Base-by-base conservation (phyloP, 2,113 vertebrate genomes). In the Butorides virescens region DNA sequence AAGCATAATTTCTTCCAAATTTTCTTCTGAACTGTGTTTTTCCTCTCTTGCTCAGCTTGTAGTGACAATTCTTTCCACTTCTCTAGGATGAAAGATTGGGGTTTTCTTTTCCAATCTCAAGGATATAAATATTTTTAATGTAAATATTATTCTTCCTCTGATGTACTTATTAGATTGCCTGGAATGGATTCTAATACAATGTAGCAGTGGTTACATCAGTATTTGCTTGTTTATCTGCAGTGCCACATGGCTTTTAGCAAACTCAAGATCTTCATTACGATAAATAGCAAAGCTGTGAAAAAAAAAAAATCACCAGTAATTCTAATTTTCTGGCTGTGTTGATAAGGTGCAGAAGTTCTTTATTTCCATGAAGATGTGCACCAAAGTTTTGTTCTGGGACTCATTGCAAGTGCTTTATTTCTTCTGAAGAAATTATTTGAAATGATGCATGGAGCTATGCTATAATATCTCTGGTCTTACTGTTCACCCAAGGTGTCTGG, bases 131-230 rank as follows among this genome's bases (percentile, higher is more conserved):
- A 92, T 68, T 90, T 90, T 53, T 72, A 9, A 52, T 68, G 49
- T 68, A 90, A 93, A 95, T 92, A 91, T 83, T 96, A 59, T 82
- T 94, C 66, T 94, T 94, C 92, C 77, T 82, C 59, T 81, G 70
- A 87, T 72, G 11, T 74, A 62, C 25, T 22, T 81, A 52, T 85
- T 94, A 68, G 20, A 65, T 77, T 74, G 50, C 20, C 46, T 91
- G 79, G 53, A 85, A 81, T 20, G 37, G 47, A 65, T 55, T 58
- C 15, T 63, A 80, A 29, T 37, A 49, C n/a, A 67, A 42, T 1
- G 1, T 59, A 84, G 36, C 23, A 52, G 44, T 53, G 71, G 61
- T 84, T 93, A 94, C 36, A 18, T 44, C 27, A 90, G 63, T 72
- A 58, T 53, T 56, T 82, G 7, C 52, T 91, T 73, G 62, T 83